Conservation (phyloP, 2,797 vertebrate species). For the Chelon auratus region DNA sequence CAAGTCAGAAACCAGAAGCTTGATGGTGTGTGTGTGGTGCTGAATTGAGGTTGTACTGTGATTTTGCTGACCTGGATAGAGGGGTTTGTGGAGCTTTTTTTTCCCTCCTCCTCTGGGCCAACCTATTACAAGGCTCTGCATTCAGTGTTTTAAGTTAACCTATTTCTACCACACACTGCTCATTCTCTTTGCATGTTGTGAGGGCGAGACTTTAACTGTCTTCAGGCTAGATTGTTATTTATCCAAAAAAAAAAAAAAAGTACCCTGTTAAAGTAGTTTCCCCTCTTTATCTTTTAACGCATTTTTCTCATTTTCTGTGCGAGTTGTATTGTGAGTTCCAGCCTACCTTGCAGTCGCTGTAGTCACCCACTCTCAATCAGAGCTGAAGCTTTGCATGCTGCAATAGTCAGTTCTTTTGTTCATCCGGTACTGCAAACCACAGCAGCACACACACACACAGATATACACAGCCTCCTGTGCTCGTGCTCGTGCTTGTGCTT, state of each 20-base stretch:
- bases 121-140: slow-evolving; percentile 40
- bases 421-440: slow-evolving; percentile 46
- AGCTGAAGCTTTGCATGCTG: slow-evolving; percentile 40
- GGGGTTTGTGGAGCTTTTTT: slow-evolving; percentile 20
- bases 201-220: not conserved
- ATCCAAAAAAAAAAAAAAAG: not conserved
- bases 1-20: slow-evolving; percentile 16
- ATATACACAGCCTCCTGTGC: slow-evolving; percentile 13
- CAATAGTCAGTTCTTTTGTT: slow-evolving; percentile 70
- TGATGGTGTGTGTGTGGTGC: slow-evolving; percentile 24
- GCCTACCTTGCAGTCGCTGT: slow-evolving; percentile 49
- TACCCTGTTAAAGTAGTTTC: too few species aligned
- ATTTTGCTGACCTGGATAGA: slow-evolving; percentile 71
- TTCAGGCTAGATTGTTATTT: not conserved
- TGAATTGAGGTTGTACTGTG: slow-evolving; percentile 29
- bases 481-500: slow-evolving; percentile 27
- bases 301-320: not conserved
- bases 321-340: not conserved
- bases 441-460: not conserved
- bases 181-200: slow-evolving; percentile 9
- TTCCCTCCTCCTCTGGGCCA: not conserved
- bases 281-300: not conserved
- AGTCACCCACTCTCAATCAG: slow-evolving; percentile 19
- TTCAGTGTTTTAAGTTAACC: slow-evolving; percentile 60
- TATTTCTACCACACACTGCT: slow-evolving; percentile 36